A percentile compares a stretch with the other conserved stretches of the same genome.
Conservation (phyloP, 2,888 invertebrate genomes). For the Erannis defoliaria region DNA sequence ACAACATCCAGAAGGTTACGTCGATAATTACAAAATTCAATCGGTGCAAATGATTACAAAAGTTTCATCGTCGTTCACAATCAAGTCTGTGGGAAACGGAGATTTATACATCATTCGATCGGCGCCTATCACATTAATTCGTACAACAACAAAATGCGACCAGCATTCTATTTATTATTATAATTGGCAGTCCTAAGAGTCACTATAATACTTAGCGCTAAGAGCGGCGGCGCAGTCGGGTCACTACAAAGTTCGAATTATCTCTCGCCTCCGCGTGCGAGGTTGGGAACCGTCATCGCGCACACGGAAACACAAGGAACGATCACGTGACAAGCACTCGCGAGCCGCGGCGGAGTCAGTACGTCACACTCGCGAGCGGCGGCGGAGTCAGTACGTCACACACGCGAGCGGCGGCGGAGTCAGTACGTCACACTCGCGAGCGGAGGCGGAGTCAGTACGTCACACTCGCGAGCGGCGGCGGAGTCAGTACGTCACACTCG, state of each 20-base stretch:
- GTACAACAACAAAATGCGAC: conserved; percentile 75
- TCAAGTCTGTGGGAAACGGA: conserved; percentile 66
- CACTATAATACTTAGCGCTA: conserved; percentile 62
- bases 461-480: not conserved
- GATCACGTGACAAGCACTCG: not conserved
- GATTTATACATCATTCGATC: conserved; percentile 73
- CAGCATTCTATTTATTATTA: conserved; percentile 68
- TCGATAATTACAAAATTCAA: conserved; percentile 84
- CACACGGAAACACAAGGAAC: not conserved
- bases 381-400: not conserved
- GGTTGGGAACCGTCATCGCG: conserved; percentile 2
- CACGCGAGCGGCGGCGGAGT: not conserved
- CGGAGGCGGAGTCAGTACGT: not conserved
- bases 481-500: too few relatives aligned
- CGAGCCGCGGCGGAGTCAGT: too few relatives aligned
- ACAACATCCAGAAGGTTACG: conserved; percentile 84
- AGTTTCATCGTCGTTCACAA: conserved; percentile 66
- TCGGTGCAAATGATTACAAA: conserved; percentile 83
- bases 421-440: too few relatives aligned
- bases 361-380: too few relatives aligned
- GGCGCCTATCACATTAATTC: conserved; percentile 76
- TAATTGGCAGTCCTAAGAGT: conserved; percentile 80
- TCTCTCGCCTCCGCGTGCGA: not conserved
- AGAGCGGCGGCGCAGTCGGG: conserved; percentile 38
- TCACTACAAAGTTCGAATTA: conserved; percentile 4